Conservation (phyloP, 92 coral and sea anemone genomes). For the Galaxea fascicularis region DNA sequence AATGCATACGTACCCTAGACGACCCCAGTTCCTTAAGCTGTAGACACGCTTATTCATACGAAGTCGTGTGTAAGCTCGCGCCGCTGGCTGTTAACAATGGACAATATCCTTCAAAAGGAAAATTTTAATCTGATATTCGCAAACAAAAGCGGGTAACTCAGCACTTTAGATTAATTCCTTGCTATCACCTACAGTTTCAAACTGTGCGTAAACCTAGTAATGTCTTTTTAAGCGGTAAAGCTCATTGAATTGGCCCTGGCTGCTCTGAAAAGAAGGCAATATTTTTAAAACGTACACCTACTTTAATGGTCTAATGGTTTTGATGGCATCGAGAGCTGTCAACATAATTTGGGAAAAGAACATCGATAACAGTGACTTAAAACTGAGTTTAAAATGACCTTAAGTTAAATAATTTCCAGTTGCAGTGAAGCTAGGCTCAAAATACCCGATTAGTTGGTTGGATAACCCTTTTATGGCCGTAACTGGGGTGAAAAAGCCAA, state of each 20-base stretch:
- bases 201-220: neutral
- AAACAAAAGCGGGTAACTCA: neutral
- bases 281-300: neutral
- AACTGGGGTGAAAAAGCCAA: neutral
- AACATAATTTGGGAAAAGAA: too few species aligned
- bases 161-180: neutral
- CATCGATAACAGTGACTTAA: too few species aligned
- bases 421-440: too few species aligned
- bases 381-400: too few species aligned
- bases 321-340: neutral
- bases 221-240: neutral
- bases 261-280: neutral
- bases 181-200: neutral
- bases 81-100: too few species aligned
- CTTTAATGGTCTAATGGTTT: constrained; percentile 12
- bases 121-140: neutral
- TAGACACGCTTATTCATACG: too few species aligned
- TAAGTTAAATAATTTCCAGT: too few species aligned
- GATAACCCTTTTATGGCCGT: too few species aligned
- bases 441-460: too few species aligned
- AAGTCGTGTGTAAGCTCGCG: too few species aligned
- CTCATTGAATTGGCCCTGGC: neutral
- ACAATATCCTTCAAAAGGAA: neutral
- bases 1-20: too few species aligned
- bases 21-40: too few species aligned